Percentiles rank a stretch among this genome's conserved stretches.
Conservation (phyloP, 2,888 invertebrate species). For the Epirrhoe alternata region DNA sequence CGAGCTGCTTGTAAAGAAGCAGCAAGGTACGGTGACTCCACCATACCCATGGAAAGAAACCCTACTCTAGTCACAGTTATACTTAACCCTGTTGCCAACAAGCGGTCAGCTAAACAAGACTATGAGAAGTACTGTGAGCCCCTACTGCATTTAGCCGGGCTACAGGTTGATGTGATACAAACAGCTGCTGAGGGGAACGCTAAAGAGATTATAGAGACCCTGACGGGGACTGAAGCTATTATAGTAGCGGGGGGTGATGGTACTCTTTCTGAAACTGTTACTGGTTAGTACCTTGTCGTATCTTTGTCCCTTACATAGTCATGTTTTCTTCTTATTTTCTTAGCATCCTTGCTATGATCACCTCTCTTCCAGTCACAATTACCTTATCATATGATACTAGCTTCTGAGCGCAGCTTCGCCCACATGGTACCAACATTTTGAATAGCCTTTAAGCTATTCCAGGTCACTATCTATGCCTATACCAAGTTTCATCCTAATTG, state of each 20-base stretch:
- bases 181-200: constrained; percentile 96
- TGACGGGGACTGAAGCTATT: constrained; percentile 93
- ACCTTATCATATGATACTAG: too few relatives aligned
- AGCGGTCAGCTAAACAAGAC: constrained; percentile 87
- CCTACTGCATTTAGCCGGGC: constrained; percentile 95
- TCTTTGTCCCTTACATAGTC: too few relatives aligned
- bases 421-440: too few relatives aligned
- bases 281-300: constrained; percentile 81
- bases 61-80: constrained; percentile 93
- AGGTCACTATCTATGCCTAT: too few relatives aligned
- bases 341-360: too few relatives aligned
- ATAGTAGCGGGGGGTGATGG: constrained; percentile 98
- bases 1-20: constrained; percentile 92
- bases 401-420: too few relatives aligned
- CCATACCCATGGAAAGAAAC: constrained; percentile 84
- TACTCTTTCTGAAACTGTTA: constrained; percentile 94
- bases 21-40: constrained; percentile 87
- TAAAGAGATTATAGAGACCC: constrained; percentile 90
- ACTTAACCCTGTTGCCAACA: constrained; percentile 95
- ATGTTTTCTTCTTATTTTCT: too few relatives aligned
- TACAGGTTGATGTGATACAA: constrained; percentile 86
- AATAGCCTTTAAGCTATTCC: too few relatives aligned
- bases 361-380: too few relatives aligned
- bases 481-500: too few relatives aligned
- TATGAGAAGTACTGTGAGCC: constrained; percentile 98